Percentiles rank a stretch among this genome's conserved stretches.
Conservation (phyloP, 2,113 vertebrate species). For the Clupea harengus region DNA sequence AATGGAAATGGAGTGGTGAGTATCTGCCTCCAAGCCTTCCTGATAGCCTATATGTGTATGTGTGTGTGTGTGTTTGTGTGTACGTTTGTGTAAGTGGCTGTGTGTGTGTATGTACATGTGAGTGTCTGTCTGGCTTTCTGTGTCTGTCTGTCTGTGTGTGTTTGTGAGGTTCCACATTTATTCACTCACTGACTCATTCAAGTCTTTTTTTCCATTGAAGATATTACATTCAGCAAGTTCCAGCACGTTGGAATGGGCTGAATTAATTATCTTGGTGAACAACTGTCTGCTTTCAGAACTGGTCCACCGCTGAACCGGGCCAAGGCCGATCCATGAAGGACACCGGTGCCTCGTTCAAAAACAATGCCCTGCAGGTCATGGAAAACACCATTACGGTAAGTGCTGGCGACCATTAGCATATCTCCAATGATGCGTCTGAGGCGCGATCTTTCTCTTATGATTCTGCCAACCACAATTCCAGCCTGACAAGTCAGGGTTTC, state of each 20-base stretch:
- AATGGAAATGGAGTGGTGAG: constrained; percentile 65
- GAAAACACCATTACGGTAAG: constrained; percentile 75
- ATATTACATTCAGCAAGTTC: neutral
- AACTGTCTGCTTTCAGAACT: constrained; percentile 23
- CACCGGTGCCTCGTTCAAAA: constrained; percentile 53
- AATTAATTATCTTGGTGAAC: neutral
- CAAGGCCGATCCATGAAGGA: constrained; percentile 35
- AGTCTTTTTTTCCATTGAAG: neutral
- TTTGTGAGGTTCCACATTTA: neutral
- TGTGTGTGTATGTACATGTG: neutral
- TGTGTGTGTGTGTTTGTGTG: neutral
- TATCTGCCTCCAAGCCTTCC: constrained; percentile 16
- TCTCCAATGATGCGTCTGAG: neutral
- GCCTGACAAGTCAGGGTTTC: neutral
- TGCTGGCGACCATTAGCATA: constrained; percentile 15
- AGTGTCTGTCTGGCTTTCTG: neutral
- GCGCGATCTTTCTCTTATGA: neutral
- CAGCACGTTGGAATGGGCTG: neutral
- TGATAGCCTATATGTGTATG: neutral
- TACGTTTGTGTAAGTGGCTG: neutral
- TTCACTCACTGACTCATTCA: neutral
- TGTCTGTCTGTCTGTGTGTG: neutral
- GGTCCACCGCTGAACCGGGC: neutral
- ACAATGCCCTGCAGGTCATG: constrained; percentile 49
- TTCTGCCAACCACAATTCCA: neutral